Evolutionary conservation across 2,113 vertebrate species (phyloP).

Genomic region (Xenopus laevis): DNA sequence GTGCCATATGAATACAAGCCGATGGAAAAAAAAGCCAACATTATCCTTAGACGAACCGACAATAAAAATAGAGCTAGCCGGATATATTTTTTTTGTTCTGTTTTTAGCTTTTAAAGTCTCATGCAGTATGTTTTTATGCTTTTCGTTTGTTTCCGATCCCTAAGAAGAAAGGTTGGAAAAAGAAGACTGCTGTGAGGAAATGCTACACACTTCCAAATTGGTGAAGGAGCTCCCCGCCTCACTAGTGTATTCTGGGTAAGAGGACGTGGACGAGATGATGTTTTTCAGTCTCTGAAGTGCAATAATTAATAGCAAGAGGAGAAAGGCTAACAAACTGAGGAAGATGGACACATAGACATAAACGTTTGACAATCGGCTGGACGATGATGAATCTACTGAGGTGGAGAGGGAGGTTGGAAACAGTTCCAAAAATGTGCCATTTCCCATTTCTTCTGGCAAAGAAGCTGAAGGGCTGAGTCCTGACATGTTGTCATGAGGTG

Average conservation of each 20-base stretch:
- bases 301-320: slow-evolving; percentile 85
- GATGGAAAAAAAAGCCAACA: slow-evolving; percentile 33
- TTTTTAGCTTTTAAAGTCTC: slow-evolving; percentile 48
- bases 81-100: slow-evolving; percentile 28
- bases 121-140: slow-evolving; percentile 39
- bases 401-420: slow-evolving; percentile 81
- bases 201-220: slow-evolving; percentile 94
- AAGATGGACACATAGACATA: slow-evolving; percentile 94
- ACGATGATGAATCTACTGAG: slow-evolving; percentile 69
- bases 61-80: slow-evolving; percentile 38
- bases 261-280: slow-evolving; percentile 89
- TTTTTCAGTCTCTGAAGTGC: slow-evolving; percentile 96
- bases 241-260: slow-evolving; percentile 84
- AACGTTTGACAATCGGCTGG: slow-evolving; percentile 73
- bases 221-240: slow-evolving; percentile 92
- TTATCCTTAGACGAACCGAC: slow-evolving; percentile 26
- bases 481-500: slow-evolving; percentile 57
- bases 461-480: slow-evolving; percentile 57
- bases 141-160: slow-evolving; percentile 45
- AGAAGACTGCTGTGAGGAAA: slow-evolving; percentile 86
- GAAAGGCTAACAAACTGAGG: slow-evolving; percentile 87
- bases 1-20: slow-evolving; percentile 16
- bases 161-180: slow-evolving; percentile 85
- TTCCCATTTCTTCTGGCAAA: slow-evolving; percentile 64
- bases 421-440: slow-evolving; percentile 81